Evolutionary conservation across 2,797 vertebrate genomes (phyloP), one percentile per base, ranked within the genome.

Genomic region (Tragopan temminckii): DNA sequence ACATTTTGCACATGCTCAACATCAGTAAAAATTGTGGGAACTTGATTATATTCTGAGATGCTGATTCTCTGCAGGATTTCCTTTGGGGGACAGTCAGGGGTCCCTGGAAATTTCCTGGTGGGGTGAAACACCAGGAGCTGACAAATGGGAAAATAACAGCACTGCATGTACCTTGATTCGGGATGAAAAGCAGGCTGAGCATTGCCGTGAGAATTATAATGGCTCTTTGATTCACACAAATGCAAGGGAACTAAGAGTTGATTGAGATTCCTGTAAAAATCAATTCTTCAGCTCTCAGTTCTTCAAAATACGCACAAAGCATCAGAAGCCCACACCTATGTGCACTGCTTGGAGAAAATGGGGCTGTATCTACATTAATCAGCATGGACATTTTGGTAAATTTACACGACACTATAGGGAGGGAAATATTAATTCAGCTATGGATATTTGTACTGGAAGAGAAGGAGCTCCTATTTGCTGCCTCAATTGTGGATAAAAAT

Each of bases 401-500:
- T 58, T 80, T 57, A 53, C 15, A 55, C 11, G 19, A 42, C 33
- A 46, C 50, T 87, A 66, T 19, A 75, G 66, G 71, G 69, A 77
- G n/a, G 42, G 43, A 90, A 68, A 38, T 61, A 82, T 89, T 85
- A 71, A 89, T 80, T 85, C 89, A 91, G 66, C 59, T 75, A 19
- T 53, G 79, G 87, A 70, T 89, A 64, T 71, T 92, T 90, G 85
- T 27, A 48, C 35, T 68, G 57, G 61, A 55, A 53, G 67, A 87
- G 71, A 59, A 82, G 69, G 9, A 63, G 61, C 61, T 92, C 53
- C 57, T 64, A 64, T 89, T 94, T 93, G 81, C 81, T 87, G 72
- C 58, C 82, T 92, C 87, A 42, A 21, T 17, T 88, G 81, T 42
- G 92, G 89, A 68, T 81, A 90, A 88, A 88, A 93, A 76, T 35